Evolutionary conservation across 1,140 invertebrate species (phyloP).

Genomic region (Homarus americanus): DNA sequence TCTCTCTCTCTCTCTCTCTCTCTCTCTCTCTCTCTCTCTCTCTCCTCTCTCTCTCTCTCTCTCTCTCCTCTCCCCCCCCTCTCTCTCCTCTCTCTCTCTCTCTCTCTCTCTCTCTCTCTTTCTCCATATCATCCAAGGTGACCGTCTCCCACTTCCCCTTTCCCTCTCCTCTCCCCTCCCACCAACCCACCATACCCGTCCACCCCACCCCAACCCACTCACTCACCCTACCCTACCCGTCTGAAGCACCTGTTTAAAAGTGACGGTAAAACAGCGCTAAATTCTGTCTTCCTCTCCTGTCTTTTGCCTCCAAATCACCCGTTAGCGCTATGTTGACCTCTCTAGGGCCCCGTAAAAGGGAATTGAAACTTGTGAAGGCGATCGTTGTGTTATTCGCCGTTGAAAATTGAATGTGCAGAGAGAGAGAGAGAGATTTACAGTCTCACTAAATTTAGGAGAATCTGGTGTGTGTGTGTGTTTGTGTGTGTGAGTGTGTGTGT

Average conservation of each 20-base stretch:
- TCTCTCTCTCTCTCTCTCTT: constrained; percentile 5
- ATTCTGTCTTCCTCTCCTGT: neutral
- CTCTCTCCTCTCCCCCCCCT: neutral
- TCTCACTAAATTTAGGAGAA: too few species aligned
- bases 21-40: too few species aligned
- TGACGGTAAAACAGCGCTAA: neutral
- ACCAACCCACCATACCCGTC: neutral
- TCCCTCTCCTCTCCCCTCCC: neutral
- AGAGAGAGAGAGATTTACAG: too few species aligned
- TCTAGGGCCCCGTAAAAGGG: neutral
- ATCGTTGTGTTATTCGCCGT: neutral
- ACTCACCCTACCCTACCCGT: too few species aligned
- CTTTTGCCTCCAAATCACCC: constrained; percentile 3
- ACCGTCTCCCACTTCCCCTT: neutral
- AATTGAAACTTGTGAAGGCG: neutral
- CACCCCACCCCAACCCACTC: neutral
- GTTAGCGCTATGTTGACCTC: neutral
- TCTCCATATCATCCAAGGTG: too few species aligned
- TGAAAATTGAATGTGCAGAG: neutral
- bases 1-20: neutral
- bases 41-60: neutral
- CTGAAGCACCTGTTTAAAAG: neutral
- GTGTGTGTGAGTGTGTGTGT: too few species aligned
- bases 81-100: neutral
- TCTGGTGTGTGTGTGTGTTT: too few species aligned